These are phyloP conservation scores for Cloeon dipterum DNA, from an alignment of 2,888 invertebrate species.

Conservation along the genomic window DNA sequence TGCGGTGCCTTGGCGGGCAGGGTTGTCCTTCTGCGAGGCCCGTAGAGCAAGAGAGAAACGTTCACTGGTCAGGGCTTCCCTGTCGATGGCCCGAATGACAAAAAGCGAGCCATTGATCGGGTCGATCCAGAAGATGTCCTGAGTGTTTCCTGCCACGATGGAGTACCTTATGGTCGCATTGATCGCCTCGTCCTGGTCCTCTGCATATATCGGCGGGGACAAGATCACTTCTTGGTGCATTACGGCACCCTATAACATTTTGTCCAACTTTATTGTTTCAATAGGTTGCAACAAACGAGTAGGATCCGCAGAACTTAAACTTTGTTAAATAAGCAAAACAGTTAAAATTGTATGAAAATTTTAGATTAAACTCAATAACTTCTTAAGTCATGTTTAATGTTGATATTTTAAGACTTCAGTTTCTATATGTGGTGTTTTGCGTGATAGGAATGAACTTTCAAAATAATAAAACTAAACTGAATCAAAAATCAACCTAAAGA, in stretches of 20 bases:
- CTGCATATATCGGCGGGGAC: slow-evolving; percentile 46
- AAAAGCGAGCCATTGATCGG: slow-evolving; percentile 49
- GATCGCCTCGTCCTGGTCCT: slow-evolving; percentile 55
- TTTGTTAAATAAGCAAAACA: no score
- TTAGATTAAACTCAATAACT: no score
- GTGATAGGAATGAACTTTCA: no score
- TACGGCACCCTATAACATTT: slow-evolving; percentile 32
- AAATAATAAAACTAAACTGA: no score
- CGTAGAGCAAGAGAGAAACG: slow-evolving; percentile 26
- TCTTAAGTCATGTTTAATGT: no score
- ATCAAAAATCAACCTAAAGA: no score
- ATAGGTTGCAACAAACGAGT: no score
- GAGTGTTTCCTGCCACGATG: slow-evolving; percentile 57
- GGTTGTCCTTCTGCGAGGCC: slow-evolving; percentile 39
- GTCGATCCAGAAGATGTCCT: slow-evolving; percentile 50
- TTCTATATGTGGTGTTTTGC: no score
- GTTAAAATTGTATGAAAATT: no score
- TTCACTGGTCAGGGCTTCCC: slow-evolving; percentile 31
- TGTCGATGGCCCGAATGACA: slow-evolving; percentile 56
- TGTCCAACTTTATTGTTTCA: slow-evolving; percentile 1
- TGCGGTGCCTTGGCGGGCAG: slow-evolving; percentile 47
- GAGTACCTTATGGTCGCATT: slow-evolving; percentile 52
- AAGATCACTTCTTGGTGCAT: slow-evolving; percentile 48
- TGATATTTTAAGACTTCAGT: no score
- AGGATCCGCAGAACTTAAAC: no score